Conservation (phyloP, 2,113 vertebrate species). For the Podiceps cristatus region DNA sequence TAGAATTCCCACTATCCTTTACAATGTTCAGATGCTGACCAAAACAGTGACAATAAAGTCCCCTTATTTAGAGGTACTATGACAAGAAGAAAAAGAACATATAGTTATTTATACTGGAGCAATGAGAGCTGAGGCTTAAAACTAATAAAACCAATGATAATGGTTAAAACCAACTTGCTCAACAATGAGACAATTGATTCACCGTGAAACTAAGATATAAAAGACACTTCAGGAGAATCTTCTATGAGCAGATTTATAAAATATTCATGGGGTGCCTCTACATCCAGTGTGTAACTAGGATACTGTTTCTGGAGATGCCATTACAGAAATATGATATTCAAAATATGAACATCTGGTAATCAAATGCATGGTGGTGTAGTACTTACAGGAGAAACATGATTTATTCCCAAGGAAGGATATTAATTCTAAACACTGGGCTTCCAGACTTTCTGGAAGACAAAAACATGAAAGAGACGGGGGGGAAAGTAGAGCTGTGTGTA, state of each 20-base stretch:
- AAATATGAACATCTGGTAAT: slow-evolving; percentile 64
- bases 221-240: neutral
- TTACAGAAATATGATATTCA: slow-evolving; percentile 51
- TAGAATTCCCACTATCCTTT: neutral
- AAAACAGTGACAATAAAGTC: neutral
- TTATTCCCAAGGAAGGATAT: slow-evolving; percentile 63
- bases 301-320: slow-evolving; percentile 33
- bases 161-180: neutral
- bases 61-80: neutral
- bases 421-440: slow-evolving; percentile 58
- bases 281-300: neutral
- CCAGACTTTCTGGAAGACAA: slow-evolving; percentile 54
- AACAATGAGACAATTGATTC: neutral
- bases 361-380: slow-evolving; percentile 39
- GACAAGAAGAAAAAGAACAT: neutral
- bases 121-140: neutral
- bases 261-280: slow-evolving; percentile 38
- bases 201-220: neutral
- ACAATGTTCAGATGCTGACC: neutral
- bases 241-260: slow-evolving; percentile 32
- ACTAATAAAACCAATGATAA: neutral
- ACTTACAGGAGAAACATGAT: slow-evolving; percentile 54
- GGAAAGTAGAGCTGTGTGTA: neutral
- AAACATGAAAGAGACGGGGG: neutral
- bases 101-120: neutral